Base-by-base conservation (phyloP, 1,140 invertebrate genomes). In the Leptopilina clavipes region DNA sequence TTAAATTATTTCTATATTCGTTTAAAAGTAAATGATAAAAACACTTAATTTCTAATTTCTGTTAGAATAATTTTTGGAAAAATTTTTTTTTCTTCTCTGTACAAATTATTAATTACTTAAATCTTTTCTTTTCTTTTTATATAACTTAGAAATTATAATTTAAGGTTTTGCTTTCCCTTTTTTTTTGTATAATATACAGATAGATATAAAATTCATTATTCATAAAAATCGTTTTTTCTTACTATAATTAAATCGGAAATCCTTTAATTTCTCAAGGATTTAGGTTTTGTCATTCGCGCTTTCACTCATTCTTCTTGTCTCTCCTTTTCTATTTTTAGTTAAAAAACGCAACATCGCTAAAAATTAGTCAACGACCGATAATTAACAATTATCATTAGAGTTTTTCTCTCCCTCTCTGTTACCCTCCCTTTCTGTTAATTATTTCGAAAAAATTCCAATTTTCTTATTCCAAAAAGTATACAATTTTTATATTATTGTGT, bases 301-400 rank as follows among this genome's bases (percentile, higher is more conserved):
- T 65, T 65, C 71, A 74, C 79, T 71, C 78, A 74, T 37, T 70
- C 65, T 44, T 31, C 37, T 72, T 65, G 18, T 81, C 65, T 70
- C 73, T 76, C 48, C 54, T 70, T 73, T 25, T 65, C 18, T 44
- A 74, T 54, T 45, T 73, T 37, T 82, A 65, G 45, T 72, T 77
- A 37, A 82, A 79, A 78, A 78, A 76, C 54, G 22, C 52, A 82
- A 80, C 73, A 76, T 77, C 71, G 79, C 77, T 83, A 83, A 79
- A 65, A 83, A 83, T 82, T 83, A 83, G 79, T 79, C 77, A 83
- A 83, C 82, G 82, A 81, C 65, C 74, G 65, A 82, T 81, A 83
- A 75, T 82, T 73, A 70, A 74, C 75, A 77, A 77, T 76, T 76
- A 83, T 72, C 72, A 75, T 75, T 72, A 52, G 14, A 17, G n/a